Evolutionary conservation across 1,140 invertebrate species (phyloP).

Genomic region (Littorina saxatilis): DNA sequence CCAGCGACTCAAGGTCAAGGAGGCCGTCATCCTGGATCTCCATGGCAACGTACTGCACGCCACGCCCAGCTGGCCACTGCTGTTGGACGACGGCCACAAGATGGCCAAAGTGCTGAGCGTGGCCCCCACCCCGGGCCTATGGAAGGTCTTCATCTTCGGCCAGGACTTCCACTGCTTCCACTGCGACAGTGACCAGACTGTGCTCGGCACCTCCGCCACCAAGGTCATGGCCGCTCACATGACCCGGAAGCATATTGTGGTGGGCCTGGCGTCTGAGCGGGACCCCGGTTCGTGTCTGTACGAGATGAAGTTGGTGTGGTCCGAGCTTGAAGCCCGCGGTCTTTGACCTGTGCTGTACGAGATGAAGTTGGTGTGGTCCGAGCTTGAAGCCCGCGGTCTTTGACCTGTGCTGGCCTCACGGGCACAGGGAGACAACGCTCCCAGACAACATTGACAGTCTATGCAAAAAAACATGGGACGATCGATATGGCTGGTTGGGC

Average conservation of each 20-base stretch:
- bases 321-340: background rate
- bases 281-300: constrained; percentile 28
- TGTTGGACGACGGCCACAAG: background rate
- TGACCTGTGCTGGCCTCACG: no score
- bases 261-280: constrained; percentile 17
- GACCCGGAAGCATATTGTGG: constrained; percentile 34
- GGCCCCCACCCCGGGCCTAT: background rate
- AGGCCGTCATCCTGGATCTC: constrained; percentile 26
- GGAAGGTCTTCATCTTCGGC: background rate
- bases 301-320: constrained; percentile 31
- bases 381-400: background rate
- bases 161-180: constrained; percentile 23
- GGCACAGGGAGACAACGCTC: background rate
- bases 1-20: constrained; percentile 13
- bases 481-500: background rate
- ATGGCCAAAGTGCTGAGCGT: background rate
- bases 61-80: background rate
- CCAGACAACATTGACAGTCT: background rate
- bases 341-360: constrained; percentile 22
- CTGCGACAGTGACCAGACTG: background rate
- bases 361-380: constrained; percentile 26
- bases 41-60: background rate
- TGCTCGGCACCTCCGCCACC: background rate
- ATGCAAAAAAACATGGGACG: background rate
- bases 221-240: constrained; percentile 12